Conservation (phyloP, 2,888 invertebrate species). For the Kuschelorhynchus macadamiae region DNA sequence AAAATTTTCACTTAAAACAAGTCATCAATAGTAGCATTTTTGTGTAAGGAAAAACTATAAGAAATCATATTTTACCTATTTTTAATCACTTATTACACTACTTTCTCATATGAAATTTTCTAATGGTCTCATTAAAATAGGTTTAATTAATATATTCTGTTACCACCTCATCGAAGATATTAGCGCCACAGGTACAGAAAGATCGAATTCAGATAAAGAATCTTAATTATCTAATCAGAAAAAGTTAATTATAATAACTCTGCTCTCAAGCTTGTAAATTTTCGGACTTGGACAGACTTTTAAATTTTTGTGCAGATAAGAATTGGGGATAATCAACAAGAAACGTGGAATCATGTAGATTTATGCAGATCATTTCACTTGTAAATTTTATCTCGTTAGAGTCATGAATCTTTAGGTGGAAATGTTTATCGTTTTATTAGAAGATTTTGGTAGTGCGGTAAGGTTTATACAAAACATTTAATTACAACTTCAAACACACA, state of each 20-base stretch:
- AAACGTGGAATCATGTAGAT: slow-evolving; percentile 32
- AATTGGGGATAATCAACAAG: slow-evolving; percentile 22
- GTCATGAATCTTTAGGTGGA: slow-evolving; percentile 25
- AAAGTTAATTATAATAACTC: slow-evolving; percentile 10
- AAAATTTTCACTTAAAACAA: no score
- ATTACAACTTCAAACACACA: no score
- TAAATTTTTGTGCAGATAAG: slow-evolving; percentile 37
- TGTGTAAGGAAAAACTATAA: no score
- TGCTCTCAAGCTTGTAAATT: slow-evolving; percentile 6
- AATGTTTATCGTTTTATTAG: slow-evolving; percentile 27
- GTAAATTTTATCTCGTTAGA: slow-evolving; percentile 36
- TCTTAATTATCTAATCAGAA: slow-evolving; percentile 8
- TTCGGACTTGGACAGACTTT: slow-evolving; percentile 8
- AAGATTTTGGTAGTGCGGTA: no score
- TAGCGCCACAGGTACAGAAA: slow-evolving; percentile 10
- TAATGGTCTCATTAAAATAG: slow-evolving; percentile 5
- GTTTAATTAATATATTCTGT: slow-evolving; percentile 19
- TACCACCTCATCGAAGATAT: slow-evolving; percentile 4
- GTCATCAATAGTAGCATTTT: no score
- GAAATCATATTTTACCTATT: no score
- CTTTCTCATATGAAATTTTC: no score
- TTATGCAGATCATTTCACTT: slow-evolving; percentile 43
- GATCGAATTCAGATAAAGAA: slow-evolving; percentile 1
- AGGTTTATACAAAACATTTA: no score
- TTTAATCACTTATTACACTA: no score